Percentiles rank a stretch among this genome's conserved stretches.
phyloP scores from a whole-genome alignment of 2,888 invertebrate species.

The Furcula furcula region DNA sequence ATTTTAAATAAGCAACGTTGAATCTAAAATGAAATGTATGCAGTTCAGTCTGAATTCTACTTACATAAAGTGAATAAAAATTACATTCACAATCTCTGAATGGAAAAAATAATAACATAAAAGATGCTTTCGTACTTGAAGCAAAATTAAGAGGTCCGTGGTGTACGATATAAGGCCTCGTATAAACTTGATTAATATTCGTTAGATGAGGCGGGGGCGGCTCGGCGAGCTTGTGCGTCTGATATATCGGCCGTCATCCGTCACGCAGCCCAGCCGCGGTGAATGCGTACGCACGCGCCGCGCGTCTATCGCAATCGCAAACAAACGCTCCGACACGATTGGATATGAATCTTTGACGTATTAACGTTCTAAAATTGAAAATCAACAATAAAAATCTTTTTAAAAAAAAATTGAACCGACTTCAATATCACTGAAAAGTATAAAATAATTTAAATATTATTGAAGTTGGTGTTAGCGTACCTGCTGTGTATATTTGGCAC shows the following conservation, averaged over 20 bases:
- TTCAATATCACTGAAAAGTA: too few species aligned
- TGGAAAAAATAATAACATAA: constrained; percentile 30
- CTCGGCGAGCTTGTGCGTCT: constrained; percentile 36
- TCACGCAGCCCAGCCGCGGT: constrained; percentile 43
- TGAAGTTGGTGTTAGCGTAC: too few species aligned
- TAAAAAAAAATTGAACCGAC: too few species aligned
- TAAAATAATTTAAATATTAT: too few species aligned
- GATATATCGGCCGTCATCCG: constrained; percentile 57
- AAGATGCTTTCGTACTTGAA: constrained; percentile 36
- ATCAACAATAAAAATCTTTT: constrained; percentile 1
- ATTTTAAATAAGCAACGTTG: too few species aligned
- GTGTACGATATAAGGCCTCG: constrained; percentile 38
- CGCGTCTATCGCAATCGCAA: constrained; percentile 36
- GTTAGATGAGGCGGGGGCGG: constrained; percentile 44
- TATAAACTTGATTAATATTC: constrained; percentile 57
- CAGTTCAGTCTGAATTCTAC: background rate
- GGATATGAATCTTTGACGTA: constrained; percentile 29
- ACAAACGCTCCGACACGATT: constrained; percentile 31
- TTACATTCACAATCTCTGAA: constrained; percentile 20
- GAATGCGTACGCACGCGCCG: constrained; percentile 54
- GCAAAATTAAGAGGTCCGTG: constrained; percentile 45
- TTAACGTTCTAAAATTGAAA: constrained; percentile 14
- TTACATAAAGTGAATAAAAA: constrained; percentile 12
- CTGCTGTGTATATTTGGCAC: too few species aligned
- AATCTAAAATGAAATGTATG: too few species aligned